Base-by-base conservation (phyloP, 2,113 vertebrate genomes). In the Pollimyrus isidori region DNA sequence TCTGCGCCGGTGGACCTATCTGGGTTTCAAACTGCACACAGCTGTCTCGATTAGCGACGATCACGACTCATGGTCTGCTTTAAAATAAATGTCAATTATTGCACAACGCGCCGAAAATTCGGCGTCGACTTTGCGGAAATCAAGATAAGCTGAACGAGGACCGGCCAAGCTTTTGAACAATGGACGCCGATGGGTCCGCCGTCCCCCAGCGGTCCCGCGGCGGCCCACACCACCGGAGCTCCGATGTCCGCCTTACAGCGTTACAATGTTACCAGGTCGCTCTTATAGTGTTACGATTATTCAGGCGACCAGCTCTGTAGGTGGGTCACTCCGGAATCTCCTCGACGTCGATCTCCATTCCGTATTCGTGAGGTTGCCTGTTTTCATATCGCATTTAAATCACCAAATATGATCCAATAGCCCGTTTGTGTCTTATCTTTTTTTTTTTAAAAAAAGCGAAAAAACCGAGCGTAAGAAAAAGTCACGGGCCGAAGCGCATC, bases 321-420 rank as follows among this genome's bases (percentile, higher is more conserved):
- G 69, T 50, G 21, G 89, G 56, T 89, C 84, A 86, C 56, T 86
- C 82, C 23, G 56, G 42, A 7, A 13, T 50, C 58, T 52, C 88
- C 42, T n/a, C 89, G 83, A 69, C 83, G 89, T 87, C 89, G 89
- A 82, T 50, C 30, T 89, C 45, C 89, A 48, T 86, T 49, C 26
- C 83, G 4, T 26, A 35, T 35, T 11, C 42, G 5, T 35, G 15
- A 30, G 58, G 11, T 26, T 26, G 23, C 15, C 11, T 42, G n/a
- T 45, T 50, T 52, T 46, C 11, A 86, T 26, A 0, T 7, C 84
- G 13, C 23, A 50, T 50, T 86, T 30, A 48, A 23, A 39, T 4
- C 45, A 86, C 21, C 42, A 53, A 86, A 52, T 9, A 10, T n/a
- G 26, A 87, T 21, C 50, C 83, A 30, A 26, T 2, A 6, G 85